These are phyloP conservation scores for Platyscapa corneri DNA, from an alignment of 1,140 invertebrate genomes.

Conservation along the genomic window DNA sequence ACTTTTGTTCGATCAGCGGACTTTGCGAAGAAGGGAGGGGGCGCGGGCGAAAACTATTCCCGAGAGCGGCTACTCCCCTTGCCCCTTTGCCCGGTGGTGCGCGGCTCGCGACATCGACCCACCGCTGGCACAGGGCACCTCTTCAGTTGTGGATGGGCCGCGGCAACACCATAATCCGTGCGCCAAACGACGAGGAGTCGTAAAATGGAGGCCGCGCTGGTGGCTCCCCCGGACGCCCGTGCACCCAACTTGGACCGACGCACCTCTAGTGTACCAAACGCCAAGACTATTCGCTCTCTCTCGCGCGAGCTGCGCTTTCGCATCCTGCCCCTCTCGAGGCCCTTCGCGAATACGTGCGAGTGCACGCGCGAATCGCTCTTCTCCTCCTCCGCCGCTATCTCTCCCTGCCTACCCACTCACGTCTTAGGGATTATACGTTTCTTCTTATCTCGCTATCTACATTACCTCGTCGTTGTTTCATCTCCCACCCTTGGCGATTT, in stretches of 20 bases:
- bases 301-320: too few species aligned
- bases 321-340: too few species aligned
- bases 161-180: too few species aligned
- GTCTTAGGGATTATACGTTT: too few species aligned
- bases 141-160: constrained; percentile 2
- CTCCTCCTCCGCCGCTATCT: too few species aligned
- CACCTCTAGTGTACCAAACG: not conserved
- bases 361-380: not conserved
- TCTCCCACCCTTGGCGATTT: not conserved
- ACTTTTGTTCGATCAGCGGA: constrained; percentile 54
- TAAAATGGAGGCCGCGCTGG: constrained; percentile 52
- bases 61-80: not conserved
- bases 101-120: not conserved
- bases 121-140: not conserved
- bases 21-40: not conserved
- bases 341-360: too few species aligned
- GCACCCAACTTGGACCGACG: constrained; percentile 54
- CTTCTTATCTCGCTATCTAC: not conserved
- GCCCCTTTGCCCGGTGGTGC: not conserved
- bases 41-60: constrained; percentile 25
- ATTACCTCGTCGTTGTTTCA: not conserved
- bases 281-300: not conserved
- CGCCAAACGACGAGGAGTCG: too few species aligned
- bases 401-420: too few species aligned
- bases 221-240: constrained; percentile 57